phyloP scores from a whole-genome alignment of 2,888 invertebrate genomes.

The Abrostola tripartita region DNA sequence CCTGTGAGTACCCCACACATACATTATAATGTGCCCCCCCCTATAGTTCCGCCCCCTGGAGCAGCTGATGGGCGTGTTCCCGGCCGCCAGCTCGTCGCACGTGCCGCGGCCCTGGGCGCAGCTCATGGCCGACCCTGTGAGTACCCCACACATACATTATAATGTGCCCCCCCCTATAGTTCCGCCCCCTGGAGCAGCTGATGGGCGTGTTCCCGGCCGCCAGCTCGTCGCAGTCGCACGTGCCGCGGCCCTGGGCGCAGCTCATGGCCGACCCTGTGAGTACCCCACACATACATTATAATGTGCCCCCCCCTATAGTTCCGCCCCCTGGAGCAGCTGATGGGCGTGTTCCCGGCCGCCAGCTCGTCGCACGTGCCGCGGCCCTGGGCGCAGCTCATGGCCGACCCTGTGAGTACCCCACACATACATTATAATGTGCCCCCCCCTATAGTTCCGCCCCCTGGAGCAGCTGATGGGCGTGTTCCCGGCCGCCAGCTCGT shows the following conservation, averaged over 20 bases:
- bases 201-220: slow-evolving; percentile 99
- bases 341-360: slow-evolving; percentile 99
- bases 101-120: too few species aligned
- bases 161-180: too few species aligned
- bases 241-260: slow-evolving; percentile 97
- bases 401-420: slow-evolving; percentile 91
- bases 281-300: slow-evolving; percentile 21
- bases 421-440: not conserved
- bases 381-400: slow-evolving; percentile 98
- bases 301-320: too few species aligned
- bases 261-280: slow-evolving; percentile 97
- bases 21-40: too few species aligned
- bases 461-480: slow-evolving; percentile 99
- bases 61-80: too few species aligned
- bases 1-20: too few species aligned
- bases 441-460: slow-evolving; percentile 99
- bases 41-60: too few species aligned
- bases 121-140: too few species aligned
- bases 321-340: slow-evolving; percentile 98
- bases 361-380: slow-evolving; percentile 97
- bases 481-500: slow-evolving; percentile 98
- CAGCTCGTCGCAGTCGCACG: slow-evolving; percentile 96
- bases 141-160: too few species aligned
- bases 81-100: too few species aligned
- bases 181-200: slow-evolving; percentile 98